phyloP scores from a whole-genome alignment of 2,888 invertebrate genomes.

The Melinopterus prodromus region DNA sequence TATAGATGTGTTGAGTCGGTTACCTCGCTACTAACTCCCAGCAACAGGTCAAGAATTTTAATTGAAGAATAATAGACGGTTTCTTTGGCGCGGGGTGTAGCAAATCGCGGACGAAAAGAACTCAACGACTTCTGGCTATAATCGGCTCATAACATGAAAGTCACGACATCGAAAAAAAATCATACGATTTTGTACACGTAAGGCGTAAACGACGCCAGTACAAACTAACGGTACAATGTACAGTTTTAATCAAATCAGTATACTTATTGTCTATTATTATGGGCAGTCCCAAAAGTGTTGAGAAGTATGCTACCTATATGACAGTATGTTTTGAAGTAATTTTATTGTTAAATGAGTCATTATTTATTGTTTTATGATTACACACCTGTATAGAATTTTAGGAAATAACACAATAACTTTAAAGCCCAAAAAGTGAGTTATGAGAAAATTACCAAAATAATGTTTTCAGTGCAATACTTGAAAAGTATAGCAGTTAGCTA shows the following conservation, averaged over 20 bases:
- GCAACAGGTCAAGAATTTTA: neutral
- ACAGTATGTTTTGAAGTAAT: too few species aligned
- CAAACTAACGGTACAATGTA: neutral
- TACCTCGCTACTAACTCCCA: neutral
- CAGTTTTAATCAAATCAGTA: constrained; percentile 4
- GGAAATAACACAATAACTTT: too few species aligned
- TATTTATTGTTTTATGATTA: too few species aligned
- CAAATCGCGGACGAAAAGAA: neutral
- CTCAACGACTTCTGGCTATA: neutral
- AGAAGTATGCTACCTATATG: too few species aligned
- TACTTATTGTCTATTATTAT: neutral
- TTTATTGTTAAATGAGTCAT: too few species aligned
- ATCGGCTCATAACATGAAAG: neutral
- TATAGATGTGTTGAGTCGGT: neutral
- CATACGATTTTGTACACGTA: neutral
- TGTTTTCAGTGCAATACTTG: too few species aligned
- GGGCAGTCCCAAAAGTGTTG: too few species aligned
- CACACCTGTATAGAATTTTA: too few species aligned
- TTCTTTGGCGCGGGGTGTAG: neutral
- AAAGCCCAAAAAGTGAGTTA: too few species aligned
- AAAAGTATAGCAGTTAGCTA: too few species aligned
- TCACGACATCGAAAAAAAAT: neutral
- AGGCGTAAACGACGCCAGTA: neutral
- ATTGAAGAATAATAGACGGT: constrained; percentile 4
- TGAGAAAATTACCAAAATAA: too few species aligned